phyloP scores from a whole-genome alignment of 1,140 invertebrate genomes.

The Brachionus asplanchnoidis region DNA sequence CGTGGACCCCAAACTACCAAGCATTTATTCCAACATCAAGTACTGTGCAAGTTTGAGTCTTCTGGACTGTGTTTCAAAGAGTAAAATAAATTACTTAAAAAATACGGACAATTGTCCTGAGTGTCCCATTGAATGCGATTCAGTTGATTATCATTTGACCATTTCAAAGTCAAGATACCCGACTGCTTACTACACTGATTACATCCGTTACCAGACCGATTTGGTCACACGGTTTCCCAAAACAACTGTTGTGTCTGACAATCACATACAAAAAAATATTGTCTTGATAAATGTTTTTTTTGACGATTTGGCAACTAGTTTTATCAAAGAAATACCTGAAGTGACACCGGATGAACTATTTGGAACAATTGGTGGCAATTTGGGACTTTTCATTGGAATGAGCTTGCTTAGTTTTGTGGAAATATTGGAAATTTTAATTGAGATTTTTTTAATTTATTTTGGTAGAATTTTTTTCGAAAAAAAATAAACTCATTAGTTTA shows the following conservation, averaged over 20 bases:
- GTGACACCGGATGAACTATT: background rate
- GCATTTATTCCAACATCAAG: background rate
- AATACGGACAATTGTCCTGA: background rate
- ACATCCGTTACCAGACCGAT: constrained; percentile 18
- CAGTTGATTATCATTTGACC: constrained; percentile 3
- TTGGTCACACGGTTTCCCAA: constrained; percentile 3
- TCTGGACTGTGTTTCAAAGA: background rate
- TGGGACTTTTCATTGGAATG: constrained; percentile 35
- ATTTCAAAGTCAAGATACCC: constrained; percentile 20
- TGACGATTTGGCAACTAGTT: constrained; percentile 10
- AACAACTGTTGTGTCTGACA: background rate
- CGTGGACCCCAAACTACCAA: background rate
- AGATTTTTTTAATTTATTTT: constrained; percentile 14
- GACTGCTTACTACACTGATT: constrained; percentile 26
- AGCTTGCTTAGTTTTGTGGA: constrained; percentile 29
- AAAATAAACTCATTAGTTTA: background rate
- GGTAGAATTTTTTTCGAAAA: background rate
- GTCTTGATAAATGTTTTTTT: constrained; percentile 37
- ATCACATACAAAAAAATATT: constrained; percentile 41
- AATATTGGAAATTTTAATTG: constrained; percentile 25
- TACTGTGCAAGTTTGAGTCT: background rate
- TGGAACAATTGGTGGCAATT: constrained; percentile 34
- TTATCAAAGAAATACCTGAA: constrained; percentile 21
- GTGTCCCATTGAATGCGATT: constrained; percentile 38
- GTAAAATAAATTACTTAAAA: background rate